Evolutionary conservation across 1,140 invertebrate species (phyloP), one percentile per base, ranked within the genome.

Genomic region (Saccostrea cuccullata): DNA sequence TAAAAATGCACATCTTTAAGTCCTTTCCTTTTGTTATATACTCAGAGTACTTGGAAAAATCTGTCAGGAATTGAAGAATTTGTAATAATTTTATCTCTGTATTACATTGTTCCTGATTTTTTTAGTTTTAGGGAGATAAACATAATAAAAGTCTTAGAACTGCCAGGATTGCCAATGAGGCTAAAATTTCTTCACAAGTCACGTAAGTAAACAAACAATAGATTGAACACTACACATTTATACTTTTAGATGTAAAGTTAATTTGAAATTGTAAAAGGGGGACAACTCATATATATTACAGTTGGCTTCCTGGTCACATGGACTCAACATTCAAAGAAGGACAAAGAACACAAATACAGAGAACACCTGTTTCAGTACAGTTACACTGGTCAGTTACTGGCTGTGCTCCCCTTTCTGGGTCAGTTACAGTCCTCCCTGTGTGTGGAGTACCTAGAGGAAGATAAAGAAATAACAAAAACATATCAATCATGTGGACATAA

Each of bases 301-400:
- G 70, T 77, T 30, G 70, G 70, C 26, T 77, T 77, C 30, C 70
- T 77, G 12, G 70, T 77, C 11, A 77, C 5, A 12, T 77, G 70
- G 70, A 77, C 26, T 4, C 70, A 77, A 26, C 70, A 77, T 30
- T 30, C 70, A 15, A 15, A 30, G 11, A 36, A 77, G 8, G 26
- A 77, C 70, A 77, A 30, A 30, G 70, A 30, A 2, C 70, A 26
- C 26, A 36, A 17, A 23, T 77, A 77, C 70, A 77, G 70, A 77
- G 70, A 77, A 11, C 70, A 77, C 70, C 70, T 77, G 70, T 77
- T 77, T 17, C 70, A 77, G 70, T 77, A 77, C 70, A 77, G 26
- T 17, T 77, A 77, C 70, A 77, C 8, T 36, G 70, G 70, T 30
- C 70, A 77, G 26, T 26, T 77, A 30, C 26, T 26, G 30, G 70